phyloP scores from a whole-genome alignment of 2,797 vertebrate species.

The Ficedula albicollis region DNA sequence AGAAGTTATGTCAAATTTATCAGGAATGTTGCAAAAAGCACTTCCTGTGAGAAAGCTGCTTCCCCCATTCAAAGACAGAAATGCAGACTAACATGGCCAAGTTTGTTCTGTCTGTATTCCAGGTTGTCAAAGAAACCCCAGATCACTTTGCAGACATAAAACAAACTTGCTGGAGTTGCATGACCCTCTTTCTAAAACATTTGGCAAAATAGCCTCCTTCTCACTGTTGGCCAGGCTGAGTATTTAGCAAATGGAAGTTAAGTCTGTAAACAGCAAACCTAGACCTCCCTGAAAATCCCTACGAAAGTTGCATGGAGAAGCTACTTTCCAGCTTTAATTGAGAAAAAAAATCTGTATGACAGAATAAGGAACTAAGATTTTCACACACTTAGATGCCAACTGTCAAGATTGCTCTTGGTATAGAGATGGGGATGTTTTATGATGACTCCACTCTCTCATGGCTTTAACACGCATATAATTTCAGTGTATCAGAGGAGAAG shows the following conservation, averaged over 20 bases:
- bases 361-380: background rate
- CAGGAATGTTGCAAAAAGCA: background rate
- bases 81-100: background rate
- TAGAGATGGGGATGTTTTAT: background rate
- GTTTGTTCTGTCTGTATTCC: background rate
- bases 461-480: background rate
- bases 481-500: background rate
- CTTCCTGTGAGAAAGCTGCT: background rate
- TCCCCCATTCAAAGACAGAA: background rate
- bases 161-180: background rate
- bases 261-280: background rate
- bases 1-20: background rate
- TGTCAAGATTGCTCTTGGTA: background rate
- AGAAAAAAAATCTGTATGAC: background rate
- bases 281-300: background rate
- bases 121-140: constrained; percentile 29
- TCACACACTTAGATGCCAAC: background rate
- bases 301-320: background rate
- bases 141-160: constrained; percentile 1
- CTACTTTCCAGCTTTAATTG: background rate
- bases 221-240: background rate
- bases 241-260: background rate
- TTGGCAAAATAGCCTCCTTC: background rate
- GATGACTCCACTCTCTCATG: background rate
- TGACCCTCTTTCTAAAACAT: constrained; percentile 15